Base-by-base conservation (phyloP, 1,140 invertebrate species). In the Penaeus japonicus region DNA sequence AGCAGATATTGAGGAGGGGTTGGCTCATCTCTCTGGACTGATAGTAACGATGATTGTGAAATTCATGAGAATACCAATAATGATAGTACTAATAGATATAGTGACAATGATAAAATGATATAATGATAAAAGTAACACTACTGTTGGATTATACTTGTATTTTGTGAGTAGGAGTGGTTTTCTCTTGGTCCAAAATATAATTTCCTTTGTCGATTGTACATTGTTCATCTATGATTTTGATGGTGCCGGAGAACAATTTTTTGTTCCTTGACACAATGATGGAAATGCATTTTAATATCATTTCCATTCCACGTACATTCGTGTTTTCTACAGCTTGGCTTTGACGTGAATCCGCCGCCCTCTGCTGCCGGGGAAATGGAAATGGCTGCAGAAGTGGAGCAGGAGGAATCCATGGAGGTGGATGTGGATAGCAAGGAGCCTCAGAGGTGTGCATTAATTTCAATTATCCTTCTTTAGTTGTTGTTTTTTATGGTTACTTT, bases 381-480 rank as follows among this genome's bases (percentile, higher is more conserved):
- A 22, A 79, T 75, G 30, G 39, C 39, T 59, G 55, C 55, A 3
- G 85, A 57, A n/a, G 83, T 39, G 4, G 84, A 86, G 59, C 62
- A 93, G 84, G 93, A 92, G n/a, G 87, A 88, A 39, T 83, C 87
- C 20, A 91, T 94, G 92, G 92, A 94, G 92, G 88, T 93, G 91
- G 85, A 93, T 92, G 87, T 91, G 92, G 91, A 94, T 92, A 93
- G 93, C 93, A 92, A 93, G 92, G 92, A 91, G 20, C 89, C 84
- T 4, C 78, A 89, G 89, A 89, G 90, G 90, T 90, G 59, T 84
- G 80, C 15, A 0, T 73, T 89, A 91, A 89, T 87, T 91, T 80
- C 89, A 83, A 39, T n/a, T 15, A 79, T 5, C 27, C 73, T 18
- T 73, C 1, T 53, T 73, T 15, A 53, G 20, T 62, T 18, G 4